These are phyloP conservation scores for Calycopis cecrops DNA, from an alignment of 1,140 invertebrate species.

Conservation along the genomic window DNA sequence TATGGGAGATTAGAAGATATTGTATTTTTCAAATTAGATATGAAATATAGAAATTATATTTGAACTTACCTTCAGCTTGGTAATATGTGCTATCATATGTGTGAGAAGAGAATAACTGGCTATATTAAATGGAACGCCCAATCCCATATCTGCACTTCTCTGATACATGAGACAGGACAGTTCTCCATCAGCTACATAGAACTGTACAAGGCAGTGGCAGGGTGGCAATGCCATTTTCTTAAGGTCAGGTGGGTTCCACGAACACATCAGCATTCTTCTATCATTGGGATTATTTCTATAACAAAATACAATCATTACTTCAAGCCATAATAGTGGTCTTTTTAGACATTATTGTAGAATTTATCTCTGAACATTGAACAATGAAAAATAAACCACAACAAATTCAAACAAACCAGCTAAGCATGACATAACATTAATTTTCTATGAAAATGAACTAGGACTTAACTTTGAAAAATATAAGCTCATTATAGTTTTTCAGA, in stretches of 20 bases:
- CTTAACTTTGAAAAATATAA: no score
- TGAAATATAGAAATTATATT: conserved; percentile 4
- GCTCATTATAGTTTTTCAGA: no score
- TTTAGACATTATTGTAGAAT: no score
- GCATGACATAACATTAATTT: no score
- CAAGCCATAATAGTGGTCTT: no score
- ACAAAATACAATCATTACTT: conserved; percentile 18
- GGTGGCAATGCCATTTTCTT: conserved; percentile 97
- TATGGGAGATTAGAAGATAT: no score
- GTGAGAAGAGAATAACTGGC: conserved; percentile 97
- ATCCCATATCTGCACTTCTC: conserved; percentile 97
- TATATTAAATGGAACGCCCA: conserved; percentile 99
- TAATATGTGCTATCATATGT: conserved; percentile 97
- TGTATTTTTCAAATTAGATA: no score
- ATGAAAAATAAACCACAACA: no score
- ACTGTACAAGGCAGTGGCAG: conserved; percentile 96
- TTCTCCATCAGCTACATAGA: conserved; percentile 91
- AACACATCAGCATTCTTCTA: conserved; percentile 93
- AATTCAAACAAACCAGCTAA: no score
- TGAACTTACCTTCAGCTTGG: conserved; percentile 82
- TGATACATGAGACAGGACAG: conserved; percentile 96
- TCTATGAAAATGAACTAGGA: no score
- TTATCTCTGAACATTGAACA: no score
- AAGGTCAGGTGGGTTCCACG: conserved; percentile 96
- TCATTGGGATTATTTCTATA: conserved; percentile 85